Conservation (phyloP, 2,113 vertebrate species). For the Machaerirhynchus nigripectus region DNA sequence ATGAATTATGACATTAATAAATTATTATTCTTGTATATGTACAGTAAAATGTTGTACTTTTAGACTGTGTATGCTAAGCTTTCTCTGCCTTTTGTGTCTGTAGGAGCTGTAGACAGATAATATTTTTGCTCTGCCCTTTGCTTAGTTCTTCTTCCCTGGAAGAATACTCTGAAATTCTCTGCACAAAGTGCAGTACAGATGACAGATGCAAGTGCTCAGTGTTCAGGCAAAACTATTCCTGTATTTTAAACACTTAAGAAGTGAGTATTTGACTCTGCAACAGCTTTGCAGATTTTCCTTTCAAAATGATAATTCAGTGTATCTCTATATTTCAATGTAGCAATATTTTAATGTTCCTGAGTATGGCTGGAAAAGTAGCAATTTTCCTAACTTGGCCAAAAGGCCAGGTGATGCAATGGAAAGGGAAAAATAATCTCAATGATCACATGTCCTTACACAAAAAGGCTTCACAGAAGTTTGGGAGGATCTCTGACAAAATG, state of each 20-base stretch:
- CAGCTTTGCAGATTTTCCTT: neutral
- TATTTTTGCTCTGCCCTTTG: neutral
- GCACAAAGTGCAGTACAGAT: neutral
- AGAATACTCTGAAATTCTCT: neutral
- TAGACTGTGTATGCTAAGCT: neutral
- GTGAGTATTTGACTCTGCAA: neutral
- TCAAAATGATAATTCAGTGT: neutral
- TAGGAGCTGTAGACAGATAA: neutral
- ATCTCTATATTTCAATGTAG: neutral
- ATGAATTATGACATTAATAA: neutral
- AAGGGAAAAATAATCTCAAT: neutral
- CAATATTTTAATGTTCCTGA: neutral
- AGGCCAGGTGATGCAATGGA: neutral
- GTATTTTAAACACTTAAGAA: neutral
- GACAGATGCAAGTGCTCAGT: neutral
- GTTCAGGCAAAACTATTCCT: neutral
- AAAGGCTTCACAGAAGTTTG: neutral
- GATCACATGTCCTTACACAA: neutral
- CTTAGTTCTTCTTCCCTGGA: neutral
- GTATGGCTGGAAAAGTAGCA: neutral
- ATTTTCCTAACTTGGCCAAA: neutral
- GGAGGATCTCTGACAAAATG: neutral
- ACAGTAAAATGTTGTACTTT: neutral
- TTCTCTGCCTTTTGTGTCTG: neutral
- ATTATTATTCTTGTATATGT: neutral